Evolutionary conservation across 2,888 invertebrate species (phyloP), one percentile per base, ranked within the genome.

Genomic region (Philereme vetulata): DNA sequence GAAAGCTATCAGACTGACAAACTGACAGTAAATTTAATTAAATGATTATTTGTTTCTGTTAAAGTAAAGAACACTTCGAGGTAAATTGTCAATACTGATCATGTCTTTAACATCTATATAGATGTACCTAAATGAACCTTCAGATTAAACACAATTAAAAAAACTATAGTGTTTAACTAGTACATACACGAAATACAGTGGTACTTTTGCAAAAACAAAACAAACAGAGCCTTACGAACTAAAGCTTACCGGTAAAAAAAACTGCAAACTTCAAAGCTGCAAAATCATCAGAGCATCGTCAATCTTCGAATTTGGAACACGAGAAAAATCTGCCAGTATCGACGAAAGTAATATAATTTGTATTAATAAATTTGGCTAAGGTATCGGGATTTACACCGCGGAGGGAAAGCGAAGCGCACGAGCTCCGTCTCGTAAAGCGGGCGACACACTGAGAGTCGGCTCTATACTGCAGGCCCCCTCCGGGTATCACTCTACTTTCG

Each of bases 401-500:
- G 67, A 60, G 68, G 55, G 57, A 44, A 59, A 66, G 70, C 63
- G 70, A 64, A 64, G 76, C 80, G 80, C 88, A 78, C 90, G 85
- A 72, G 85, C 81, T 82, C 66, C 82, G 73, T 67, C 78, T 75
- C 65, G 79, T 84, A 85, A 84, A 82, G 85, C 80, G 86, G 78
- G 82, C 80, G 75, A 82, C 76, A 84, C 85, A 90, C 90, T 90
- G 88, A 80, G 81, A 73, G 62, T 45, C 49, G 52, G 58, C 71
- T 74, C 72, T 74, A 74, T 73, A 72, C 80, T 80, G 82, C 82
- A 78, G 77, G 80, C 84, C 88, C 86, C 86, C 85, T 78, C 86
- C 85, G 82, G 82, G 82, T 84, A 84, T 85, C 84, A 86, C 84
- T 85, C 86, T 84, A 88, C 90, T 90, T 88, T 90, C 85, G 84